Percentiles rank a stretch among this genome's conserved stretches.
Evolutionary conservation across 2,888 invertebrate genomes (phyloP).

Genomic region (Metacarcinus magister): DNA sequence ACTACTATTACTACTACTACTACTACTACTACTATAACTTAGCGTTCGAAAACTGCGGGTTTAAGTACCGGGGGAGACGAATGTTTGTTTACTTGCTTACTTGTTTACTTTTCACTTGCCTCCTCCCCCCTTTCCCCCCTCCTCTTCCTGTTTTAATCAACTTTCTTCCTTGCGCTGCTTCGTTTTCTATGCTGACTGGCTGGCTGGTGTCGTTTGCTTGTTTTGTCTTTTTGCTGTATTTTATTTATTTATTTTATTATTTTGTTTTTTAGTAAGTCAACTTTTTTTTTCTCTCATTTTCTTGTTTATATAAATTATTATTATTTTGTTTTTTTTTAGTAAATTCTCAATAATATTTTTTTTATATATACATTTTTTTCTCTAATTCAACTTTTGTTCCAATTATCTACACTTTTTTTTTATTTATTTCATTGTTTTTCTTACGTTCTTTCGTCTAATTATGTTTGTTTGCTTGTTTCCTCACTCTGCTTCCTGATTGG

Average conservation of each 20-base stretch:
- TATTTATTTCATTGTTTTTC: background rate
- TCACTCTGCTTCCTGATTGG: too few species aligned
- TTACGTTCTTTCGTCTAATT: too few species aligned
- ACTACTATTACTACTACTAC: background rate
- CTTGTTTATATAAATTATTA: too few species aligned
- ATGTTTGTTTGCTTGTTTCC: too few species aligned
- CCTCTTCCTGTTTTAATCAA: background rate
- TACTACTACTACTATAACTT: conserved; percentile 85
- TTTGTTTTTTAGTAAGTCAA: too few species aligned
- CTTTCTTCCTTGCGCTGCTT: background rate
- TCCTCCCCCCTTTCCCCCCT: too few species aligned
- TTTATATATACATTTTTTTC: too few species aligned
- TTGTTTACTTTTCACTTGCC: background rate
- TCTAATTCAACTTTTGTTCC: background rate
- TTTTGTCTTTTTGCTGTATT: background rate
- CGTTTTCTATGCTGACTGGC: background rate
- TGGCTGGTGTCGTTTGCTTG: background rate
- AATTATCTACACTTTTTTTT: background rate
- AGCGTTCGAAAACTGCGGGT: conserved; percentile 87
- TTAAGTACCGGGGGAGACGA: conserved; percentile 77
- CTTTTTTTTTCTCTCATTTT: too few species aligned
- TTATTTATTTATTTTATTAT: too few species aligned
- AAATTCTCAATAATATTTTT: too few species aligned
- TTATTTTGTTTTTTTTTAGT: too few species aligned
- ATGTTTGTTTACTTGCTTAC: background rate